phyloP scores from a whole-genome alignment of 1,140 invertebrate species.

The Hydropsyche tenuis region DNA sequence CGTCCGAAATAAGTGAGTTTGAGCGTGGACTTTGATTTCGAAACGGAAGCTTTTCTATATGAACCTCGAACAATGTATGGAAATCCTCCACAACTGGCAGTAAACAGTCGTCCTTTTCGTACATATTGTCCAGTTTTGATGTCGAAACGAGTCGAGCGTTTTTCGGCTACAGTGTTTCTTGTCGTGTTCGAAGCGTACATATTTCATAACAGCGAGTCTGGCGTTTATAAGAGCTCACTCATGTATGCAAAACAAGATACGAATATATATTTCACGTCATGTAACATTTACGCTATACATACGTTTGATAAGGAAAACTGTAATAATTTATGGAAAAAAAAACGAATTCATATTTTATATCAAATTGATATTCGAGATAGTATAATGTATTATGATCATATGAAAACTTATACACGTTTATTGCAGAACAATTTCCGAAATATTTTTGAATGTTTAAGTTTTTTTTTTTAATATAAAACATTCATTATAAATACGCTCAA shows the following conservation, averaged over 20 bases:
- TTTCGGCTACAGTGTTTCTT: background rate
- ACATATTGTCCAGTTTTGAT: background rate
- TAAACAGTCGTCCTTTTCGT: background rate
- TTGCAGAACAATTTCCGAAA: too few species aligned
- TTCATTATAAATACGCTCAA: too few species aligned
- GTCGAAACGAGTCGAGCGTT: background rate
- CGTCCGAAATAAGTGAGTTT: slow-evolving; percentile 48
- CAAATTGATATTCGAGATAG: too few species aligned
- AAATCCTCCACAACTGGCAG: background rate
- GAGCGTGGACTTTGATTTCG: slow-evolving; percentile 42
- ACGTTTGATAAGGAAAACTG: slow-evolving; percentile 7
- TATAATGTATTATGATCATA: too few species aligned
- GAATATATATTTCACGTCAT: slow-evolving; percentile 29
- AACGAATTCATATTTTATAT: too few species aligned
- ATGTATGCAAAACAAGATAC: slow-evolving; percentile 35
- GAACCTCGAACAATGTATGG: slow-evolving; percentile 12
- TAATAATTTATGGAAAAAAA: too few species aligned
- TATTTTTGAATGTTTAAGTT: too few species aligned
- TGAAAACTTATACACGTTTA: too few species aligned
- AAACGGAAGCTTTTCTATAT: slow-evolving; percentile 2
- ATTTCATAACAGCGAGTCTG: slow-evolving; percentile 28
- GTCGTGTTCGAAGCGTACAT: background rate
- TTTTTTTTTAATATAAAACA: too few species aligned
- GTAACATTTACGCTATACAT: slow-evolving; percentile 21
- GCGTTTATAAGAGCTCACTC: slow-evolving; percentile 33